These are phyloP conservation scores for Pheosia gnoma DNA, from an alignment of 2,888 invertebrate genomes.

Conservation along the genomic window DNA sequence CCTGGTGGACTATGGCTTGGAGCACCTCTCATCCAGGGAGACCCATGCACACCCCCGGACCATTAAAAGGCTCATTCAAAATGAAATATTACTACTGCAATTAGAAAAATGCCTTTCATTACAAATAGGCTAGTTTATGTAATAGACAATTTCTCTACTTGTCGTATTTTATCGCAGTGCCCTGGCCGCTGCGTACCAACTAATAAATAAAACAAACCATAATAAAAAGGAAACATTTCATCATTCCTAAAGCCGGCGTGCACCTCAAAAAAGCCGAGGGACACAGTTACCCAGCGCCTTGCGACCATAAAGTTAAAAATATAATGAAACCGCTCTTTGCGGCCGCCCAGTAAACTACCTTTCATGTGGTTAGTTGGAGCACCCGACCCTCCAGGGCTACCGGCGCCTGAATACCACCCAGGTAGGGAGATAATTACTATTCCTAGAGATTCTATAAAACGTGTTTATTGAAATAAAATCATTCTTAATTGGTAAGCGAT, in stretches of 20 bases:
- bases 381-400: background rate
- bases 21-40: too few relatives aligned
- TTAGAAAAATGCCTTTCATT: too few relatives aligned
- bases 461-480: too few relatives aligned
- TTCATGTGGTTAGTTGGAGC: constrained; percentile 41
- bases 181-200: background rate
- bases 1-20: too few relatives aligned
- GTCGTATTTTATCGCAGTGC: background rate
- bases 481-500: too few relatives aligned
- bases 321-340: constrained; percentile 38
- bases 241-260: constrained; percentile 4
- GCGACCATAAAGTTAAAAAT: constrained; percentile 43
- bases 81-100: too few relatives aligned
- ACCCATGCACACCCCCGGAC: too few relatives aligned
- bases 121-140: too few relatives aligned
- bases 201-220: constrained; percentile 1
- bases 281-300: constrained; percentile 33
- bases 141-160: background rate
- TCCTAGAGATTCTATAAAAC: too few relatives aligned
- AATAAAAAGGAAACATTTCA: constrained; percentile 8
- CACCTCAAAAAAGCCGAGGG: constrained; percentile 26
- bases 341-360: constrained; percentile 35
- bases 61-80: too few relatives aligned
- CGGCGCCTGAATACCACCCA: constrained; percentile 9
- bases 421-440: background rate